Percentiles rank a stretch among this genome's conserved stretches.
Evolutionary conservation across 2,797 vertebrate species (phyloP).

Genomic region (Neosilurus hyrtlii): DNA sequence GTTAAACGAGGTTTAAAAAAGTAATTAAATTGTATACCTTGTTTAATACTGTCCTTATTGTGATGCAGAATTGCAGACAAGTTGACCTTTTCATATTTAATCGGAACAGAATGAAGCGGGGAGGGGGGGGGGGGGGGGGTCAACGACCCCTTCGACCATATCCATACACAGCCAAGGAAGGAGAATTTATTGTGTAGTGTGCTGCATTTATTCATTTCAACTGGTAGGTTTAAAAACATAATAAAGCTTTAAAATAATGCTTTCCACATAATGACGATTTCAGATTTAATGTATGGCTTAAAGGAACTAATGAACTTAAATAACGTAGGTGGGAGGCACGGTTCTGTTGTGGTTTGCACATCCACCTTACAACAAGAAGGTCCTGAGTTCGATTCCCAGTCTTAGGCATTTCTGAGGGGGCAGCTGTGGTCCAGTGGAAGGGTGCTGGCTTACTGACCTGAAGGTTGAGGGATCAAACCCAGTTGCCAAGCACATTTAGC

Average conservation of each 20-base stretch:
- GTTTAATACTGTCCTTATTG: not conserved
- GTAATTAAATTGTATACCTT: not conserved
- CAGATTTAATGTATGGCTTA: not conserved
- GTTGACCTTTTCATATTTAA: constrained; percentile 10
- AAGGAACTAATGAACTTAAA: not conserved
- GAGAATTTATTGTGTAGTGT: not conserved
- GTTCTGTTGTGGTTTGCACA: no score
- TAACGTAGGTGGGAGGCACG: not conserved
- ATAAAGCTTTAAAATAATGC: not conserved
- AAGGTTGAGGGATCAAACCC: no score
- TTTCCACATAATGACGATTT: not conserved
- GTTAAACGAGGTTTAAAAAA: not conserved
- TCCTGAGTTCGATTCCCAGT: no score
- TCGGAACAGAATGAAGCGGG: not conserved
- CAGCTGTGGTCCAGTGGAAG: no score
- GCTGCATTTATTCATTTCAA: not conserved
- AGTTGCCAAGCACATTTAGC: no score
- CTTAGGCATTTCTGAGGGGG: no score
- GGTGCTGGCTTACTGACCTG: no score
- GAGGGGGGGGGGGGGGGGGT: no score
- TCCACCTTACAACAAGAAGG: no score
- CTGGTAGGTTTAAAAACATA: not conserved
- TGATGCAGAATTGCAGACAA: not conserved
- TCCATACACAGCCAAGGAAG: not conserved
- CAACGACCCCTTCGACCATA: no score